These are phyloP conservation scores for Rugalucina vietnamica DNA, from an alignment of 2,888 invertebrate genomes.

Conservation along the genomic window DNA sequence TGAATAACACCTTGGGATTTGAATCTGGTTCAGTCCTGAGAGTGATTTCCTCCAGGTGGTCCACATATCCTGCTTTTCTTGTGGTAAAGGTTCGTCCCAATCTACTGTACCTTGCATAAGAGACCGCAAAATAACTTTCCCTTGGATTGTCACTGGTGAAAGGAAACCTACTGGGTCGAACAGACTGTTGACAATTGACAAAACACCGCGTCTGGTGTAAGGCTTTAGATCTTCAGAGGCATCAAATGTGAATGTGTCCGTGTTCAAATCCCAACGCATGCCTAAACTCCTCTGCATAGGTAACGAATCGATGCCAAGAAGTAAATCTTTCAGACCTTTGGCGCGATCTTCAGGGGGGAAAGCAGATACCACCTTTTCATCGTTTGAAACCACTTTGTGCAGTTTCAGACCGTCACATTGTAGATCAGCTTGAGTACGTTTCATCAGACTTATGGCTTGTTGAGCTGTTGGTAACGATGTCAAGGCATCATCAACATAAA, in stretches of 20 bases:
- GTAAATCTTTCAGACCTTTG: constrained; percentile 47
- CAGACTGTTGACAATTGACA: constrained; percentile 52
- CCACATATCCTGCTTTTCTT: neutral
- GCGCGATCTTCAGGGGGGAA: constrained; percentile 50
- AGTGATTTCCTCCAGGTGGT: constrained; percentile 16
- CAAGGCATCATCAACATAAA: constrained; percentile 67
- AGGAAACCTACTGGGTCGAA: constrained; percentile 61
- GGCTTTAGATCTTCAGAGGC: constrained; percentile 25
- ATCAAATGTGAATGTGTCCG: constrained; percentile 48
- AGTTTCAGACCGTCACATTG: neutral
- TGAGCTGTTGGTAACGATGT: constrained; percentile 33
- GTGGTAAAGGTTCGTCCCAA: constrained; percentile 24
- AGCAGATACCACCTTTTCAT: constrained; percentile 37
- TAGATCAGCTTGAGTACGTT: constrained; percentile 37
- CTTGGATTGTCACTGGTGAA: constrained; percentile 53
- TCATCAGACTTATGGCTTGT: constrained; percentile 47
- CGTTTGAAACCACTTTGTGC: constrained; percentile 19
- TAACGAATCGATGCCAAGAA: constrained; percentile 37
- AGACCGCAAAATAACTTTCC: constrained; percentile 50
- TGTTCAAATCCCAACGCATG: constrained; percentile 47
- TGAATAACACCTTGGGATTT: neutral
- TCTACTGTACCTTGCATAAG: constrained; percentile 10
- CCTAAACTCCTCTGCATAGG: constrained; percentile 15
- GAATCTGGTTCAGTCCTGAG: neutral
- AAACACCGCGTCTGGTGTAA: constrained; percentile 48